Conservation (phyloP, 2,113 vertebrate species). For the Leptocoma aspasia region DNA sequence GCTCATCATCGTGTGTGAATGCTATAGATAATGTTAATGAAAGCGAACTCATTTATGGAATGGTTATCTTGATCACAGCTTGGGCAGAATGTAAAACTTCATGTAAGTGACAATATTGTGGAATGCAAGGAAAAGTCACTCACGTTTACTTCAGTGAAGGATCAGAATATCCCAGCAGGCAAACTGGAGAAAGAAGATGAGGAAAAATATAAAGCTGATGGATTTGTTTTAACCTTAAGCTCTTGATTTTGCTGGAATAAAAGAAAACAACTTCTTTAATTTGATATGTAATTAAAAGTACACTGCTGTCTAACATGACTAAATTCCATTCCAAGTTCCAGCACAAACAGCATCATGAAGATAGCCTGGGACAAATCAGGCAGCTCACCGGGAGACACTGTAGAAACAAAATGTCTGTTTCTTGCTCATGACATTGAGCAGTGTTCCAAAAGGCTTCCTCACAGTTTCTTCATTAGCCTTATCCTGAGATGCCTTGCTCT, state of each 20-base stretch:
- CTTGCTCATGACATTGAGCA: not conserved
- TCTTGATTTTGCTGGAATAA: not conserved
- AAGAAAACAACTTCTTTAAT: not conserved
- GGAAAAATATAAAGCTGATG: not conserved
- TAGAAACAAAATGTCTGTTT: not conserved
- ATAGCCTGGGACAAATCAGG: not conserved
- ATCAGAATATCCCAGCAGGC: not conserved
- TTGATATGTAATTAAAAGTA: not conserved
- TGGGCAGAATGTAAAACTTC: conserved; percentile 24
- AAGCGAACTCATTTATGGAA: conserved; percentile 45
- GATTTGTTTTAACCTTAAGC: not conserved
- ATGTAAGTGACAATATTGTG: not conserved
- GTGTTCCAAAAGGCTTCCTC: not conserved
- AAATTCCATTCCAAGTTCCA: not conserved
- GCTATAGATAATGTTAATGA: conserved; percentile 13
- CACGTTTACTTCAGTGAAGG: not conserved
- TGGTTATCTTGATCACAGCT: conserved; percentile 15
- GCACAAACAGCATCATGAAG: not conserved
- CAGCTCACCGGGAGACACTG: not conserved
- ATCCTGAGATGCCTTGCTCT: not conserved
- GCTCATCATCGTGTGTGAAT: not conserved
- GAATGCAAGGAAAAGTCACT: conserved; percentile 7
- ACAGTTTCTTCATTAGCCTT: not conserved
- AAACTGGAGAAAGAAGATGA: not conserved
- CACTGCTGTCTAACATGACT: not conserved